phyloP scores from a whole-genome alignment of 2,888 invertebrate genomes.

The Mesorhabditis belari region DNA sequence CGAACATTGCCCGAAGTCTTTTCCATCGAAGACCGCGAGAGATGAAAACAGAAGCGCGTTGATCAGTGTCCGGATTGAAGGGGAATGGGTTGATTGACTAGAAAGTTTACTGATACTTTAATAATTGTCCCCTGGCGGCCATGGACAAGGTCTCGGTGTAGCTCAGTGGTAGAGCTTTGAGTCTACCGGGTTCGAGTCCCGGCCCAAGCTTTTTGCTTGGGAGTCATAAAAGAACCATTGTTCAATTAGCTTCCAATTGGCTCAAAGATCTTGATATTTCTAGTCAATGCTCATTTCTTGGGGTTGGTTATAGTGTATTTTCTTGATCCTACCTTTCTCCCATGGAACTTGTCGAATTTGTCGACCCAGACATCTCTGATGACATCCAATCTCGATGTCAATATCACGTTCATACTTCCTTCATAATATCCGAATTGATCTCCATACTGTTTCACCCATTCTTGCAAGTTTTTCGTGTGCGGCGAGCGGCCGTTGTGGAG shows the following conservation, averaged over 20 bases:
- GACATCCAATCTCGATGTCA: conserved; percentile 6
- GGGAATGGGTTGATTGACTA: conserved; percentile 47
- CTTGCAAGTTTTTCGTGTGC: conserved; percentile 5
- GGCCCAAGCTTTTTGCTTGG: too few species aligned
- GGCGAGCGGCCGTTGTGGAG: conserved; percentile 4
- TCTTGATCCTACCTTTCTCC: conserved; percentile 1
- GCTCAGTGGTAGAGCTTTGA: too few species aligned
- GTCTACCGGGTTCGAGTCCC: too few species aligned
- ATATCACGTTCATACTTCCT: conserved; percentile 11
- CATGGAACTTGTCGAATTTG: conserved; percentile 11
- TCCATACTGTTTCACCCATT: conserved; percentile 10
- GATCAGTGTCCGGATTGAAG: conserved; percentile 53
- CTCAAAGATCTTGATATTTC: too few species aligned
- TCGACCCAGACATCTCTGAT: conserved; percentile 6
- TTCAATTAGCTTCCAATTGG: too few species aligned
- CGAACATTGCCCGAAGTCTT: conserved; percentile 55
- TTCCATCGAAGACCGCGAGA: conserved; percentile 57
- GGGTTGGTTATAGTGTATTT: too few species aligned
- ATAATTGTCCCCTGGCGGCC: background rate
- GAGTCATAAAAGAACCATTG: too few species aligned
- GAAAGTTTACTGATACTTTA: background rate
- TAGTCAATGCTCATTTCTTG: too few species aligned
- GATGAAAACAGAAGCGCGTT: conserved; percentile 50
- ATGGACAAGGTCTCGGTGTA: too few species aligned
- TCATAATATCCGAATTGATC: conserved; percentile 8